A percentile compares a stretch with the other conserved stretches of the same genome.
Evolutionary conservation across 2,888 invertebrate species (phyloP).

Genomic region (Dolomedes plantarius): DNA sequence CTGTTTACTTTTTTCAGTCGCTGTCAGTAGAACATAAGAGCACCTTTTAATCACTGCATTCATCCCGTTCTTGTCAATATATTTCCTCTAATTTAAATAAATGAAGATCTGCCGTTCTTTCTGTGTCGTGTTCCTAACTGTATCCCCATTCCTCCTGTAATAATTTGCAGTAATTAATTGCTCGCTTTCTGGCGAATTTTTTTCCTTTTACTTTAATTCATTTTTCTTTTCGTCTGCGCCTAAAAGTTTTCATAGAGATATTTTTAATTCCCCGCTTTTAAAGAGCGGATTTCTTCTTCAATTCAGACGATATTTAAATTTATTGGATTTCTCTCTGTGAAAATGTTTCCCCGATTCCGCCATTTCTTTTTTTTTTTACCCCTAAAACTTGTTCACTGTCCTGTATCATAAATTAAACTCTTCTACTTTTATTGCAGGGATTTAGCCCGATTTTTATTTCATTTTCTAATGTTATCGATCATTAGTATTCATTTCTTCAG

Average conservation of each 20-base stretch:
- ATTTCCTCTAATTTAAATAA: constrained; percentile 3
- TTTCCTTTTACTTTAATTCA: not conserved
- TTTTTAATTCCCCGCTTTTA: not conserved
- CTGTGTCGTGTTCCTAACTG: not conserved
- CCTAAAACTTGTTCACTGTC: not conserved
- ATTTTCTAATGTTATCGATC: not conserved
- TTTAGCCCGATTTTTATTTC: not conserved
- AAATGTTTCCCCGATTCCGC: not conserved
- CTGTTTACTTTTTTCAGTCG: not conserved
- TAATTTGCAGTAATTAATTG: constrained; percentile 8
- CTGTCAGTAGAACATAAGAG: not conserved
- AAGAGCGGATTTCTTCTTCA: not conserved
- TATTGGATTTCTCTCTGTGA: constrained; percentile 1
- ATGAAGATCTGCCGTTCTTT: not conserved
- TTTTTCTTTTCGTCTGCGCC: not conserved
- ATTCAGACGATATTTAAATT: not conserved
- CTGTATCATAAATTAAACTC: not conserved
- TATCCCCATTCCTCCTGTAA: not conserved
- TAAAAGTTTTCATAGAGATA: not conserved
- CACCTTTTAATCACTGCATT: not conserved
- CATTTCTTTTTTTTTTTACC: not conserved
- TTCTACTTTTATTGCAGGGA: not conserved
- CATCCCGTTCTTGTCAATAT: not conserved
- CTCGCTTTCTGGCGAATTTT: not conserved
- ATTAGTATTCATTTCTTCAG: not conserved